Percentiles rank a stretch among this genome's conserved stretches.
Conservation (phyloP, 2,797 vertebrate species). For the Microctenopoma lineatum region DNA sequence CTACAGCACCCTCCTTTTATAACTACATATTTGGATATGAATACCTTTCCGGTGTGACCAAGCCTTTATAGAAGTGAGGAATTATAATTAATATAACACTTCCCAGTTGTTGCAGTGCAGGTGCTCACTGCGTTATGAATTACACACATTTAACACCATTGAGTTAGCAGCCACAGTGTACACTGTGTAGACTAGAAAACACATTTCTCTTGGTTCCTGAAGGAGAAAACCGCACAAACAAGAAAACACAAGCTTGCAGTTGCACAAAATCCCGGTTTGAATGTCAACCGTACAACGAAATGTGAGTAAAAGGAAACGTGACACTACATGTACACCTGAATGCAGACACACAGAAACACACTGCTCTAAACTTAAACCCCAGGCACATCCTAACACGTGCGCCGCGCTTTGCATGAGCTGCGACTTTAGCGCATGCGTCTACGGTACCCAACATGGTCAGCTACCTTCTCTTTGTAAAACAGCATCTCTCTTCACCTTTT, state of each 20-base stretch:
- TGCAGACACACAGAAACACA: conserved; percentile 10
- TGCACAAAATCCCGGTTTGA: conserved; percentile 5
- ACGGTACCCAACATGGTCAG: neutral
- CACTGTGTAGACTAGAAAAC: too few relatives aligned
- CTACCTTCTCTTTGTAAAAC: conserved; percentile 15
- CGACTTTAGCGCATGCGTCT: conserved; percentile 10
- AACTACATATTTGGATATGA: too few relatives aligned
- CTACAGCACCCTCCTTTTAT: neutral
- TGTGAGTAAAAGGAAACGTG: conserved; percentile 12
- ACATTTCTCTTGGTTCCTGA: too few relatives aligned
- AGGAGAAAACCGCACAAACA: neutral
- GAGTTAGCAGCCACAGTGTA: too few relatives aligned
- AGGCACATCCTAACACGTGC: conserved; percentile 21
- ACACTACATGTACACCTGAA: conserved; percentile 24
- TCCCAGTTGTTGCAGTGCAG: too few relatives aligned
- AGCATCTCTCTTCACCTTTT: conserved; percentile 51
- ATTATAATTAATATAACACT: too few relatives aligned
- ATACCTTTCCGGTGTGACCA: too few relatives aligned
- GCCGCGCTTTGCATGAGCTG: neutral
- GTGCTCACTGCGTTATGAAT: too few relatives aligned
- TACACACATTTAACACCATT: too few relatives aligned
- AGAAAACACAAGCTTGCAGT: neutral
- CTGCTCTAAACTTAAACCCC: conserved; percentile 18
- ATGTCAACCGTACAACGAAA: neutral
- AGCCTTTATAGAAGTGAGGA: too few relatives aligned